Evolutionary conservation across 1,140 invertebrate species (phyloP).

Genomic region (Epicauta chinensis): DNA sequence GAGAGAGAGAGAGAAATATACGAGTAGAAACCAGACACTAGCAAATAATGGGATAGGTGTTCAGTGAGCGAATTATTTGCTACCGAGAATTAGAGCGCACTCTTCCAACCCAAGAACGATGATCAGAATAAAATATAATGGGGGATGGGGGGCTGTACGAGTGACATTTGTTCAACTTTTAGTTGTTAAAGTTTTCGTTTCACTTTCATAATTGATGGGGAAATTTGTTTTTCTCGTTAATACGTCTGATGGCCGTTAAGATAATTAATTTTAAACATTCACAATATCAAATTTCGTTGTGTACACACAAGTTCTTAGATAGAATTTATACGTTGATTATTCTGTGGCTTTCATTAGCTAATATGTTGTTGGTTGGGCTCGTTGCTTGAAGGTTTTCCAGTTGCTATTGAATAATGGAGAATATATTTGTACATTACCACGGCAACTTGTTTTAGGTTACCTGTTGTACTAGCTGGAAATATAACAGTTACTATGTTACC

Average conservation of each 20-base stretch:
- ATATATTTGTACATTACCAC: conserved; percentile 4
- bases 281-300: too few species aligned
- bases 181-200: too few species aligned
- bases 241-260: not conserved
- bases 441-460: conserved; percentile 14
- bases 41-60: conserved; percentile 32
- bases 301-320: not conserved
- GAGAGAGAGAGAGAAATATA: too few species aligned
- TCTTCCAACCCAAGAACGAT: conserved; percentile 27
- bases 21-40: conserved; percentile 1
- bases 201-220: too few species aligned
- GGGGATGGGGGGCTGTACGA: too few species aligned
- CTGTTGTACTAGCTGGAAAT: too few species aligned
- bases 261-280: not conserved
- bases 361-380: conserved; percentile 1
- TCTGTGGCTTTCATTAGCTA: conserved; percentile 7
- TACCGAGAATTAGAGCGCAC: conserved; percentile 27
- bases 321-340: conserved; percentile 14
- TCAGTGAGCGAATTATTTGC: conserved; percentile 29
- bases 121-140: too few species aligned
- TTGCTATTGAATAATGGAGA: conserved; percentile 14
- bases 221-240: conserved; percentile 1
- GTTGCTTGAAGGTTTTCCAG: conserved; percentile 7
- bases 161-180: too few species aligned
- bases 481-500: too few species aligned